A percentile compares a stretch with the other conserved stretches of the same genome.
Evolutionary conservation across 2,888 invertebrate species (phyloP).

Genomic region (Clepsis dumicolana): DNA sequence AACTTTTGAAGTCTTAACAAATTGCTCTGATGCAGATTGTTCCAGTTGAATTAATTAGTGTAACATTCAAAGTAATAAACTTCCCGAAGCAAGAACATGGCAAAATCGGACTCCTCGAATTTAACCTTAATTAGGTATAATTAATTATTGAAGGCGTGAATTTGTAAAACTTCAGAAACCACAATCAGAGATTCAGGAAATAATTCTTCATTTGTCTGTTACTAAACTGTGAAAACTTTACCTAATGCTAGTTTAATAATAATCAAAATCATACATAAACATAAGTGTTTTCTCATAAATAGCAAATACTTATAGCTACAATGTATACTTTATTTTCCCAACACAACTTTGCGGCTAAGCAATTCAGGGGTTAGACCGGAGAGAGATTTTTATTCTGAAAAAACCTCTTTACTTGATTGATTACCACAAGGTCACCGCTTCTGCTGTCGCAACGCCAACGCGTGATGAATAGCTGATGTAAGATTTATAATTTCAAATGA

Average conservation of each 20-base stretch:
- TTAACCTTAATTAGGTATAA: neutral
- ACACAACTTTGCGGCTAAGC: no score
- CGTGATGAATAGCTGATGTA: constrained; percentile 66
- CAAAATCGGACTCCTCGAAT: neutral
- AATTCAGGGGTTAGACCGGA: neutral
- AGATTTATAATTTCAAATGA: constrained; percentile 73
- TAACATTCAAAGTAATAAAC: constrained; percentile 29
- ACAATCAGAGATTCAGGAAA: neutral
- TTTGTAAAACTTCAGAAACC: neutral
- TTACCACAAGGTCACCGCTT: constrained; percentile 50
- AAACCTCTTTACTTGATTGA: constrained; percentile 6
- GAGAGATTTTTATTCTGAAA: neutral
- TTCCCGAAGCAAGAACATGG: constrained; percentile 9
- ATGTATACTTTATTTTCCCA: no score
- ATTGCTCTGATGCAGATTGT: constrained; percentile 50
- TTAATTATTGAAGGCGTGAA: neutral
- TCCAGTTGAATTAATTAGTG: constrained; percentile 60
- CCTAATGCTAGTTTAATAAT: neutral
- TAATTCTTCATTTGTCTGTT: neutral
- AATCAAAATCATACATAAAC: neutral
- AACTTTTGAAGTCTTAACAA: constrained; percentile 55
- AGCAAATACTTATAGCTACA: no score
- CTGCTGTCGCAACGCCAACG: constrained; percentile 49
- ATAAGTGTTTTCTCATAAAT: no score
- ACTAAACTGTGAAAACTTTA: neutral